These are phyloP conservation scores for Phymastichus coffea DNA, from an alignment of 1,140 invertebrate genomes.

Conservation along the genomic window DNA sequence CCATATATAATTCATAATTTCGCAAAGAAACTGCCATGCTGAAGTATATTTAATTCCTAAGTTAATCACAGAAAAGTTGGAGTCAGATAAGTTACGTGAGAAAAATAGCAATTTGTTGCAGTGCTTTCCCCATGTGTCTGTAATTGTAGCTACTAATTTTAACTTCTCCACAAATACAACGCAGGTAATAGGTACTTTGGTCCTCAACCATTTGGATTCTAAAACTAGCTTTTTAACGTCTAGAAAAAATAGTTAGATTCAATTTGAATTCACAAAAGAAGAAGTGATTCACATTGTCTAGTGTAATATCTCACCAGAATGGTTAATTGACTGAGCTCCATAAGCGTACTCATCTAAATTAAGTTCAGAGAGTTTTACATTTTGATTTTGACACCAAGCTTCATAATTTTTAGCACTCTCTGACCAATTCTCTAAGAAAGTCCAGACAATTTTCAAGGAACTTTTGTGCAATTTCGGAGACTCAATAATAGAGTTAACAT, in stretches of 20 bases:
- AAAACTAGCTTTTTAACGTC: constrained; percentile 18
- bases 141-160: constrained; percentile 40
- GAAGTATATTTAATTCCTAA: constrained; percentile 45
- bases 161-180: constrained; percentile 48
- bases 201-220: constrained; percentile 47
- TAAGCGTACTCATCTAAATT: constrained; percentile 45
- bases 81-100: constrained; percentile 31
- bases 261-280: background rate
- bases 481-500: constrained; percentile 11
- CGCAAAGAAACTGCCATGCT: constrained; percentile 55
- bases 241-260: constrained; percentile 12
- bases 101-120: constrained; percentile 52
- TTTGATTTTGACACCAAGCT: constrained; percentile 38
- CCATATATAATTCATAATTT: constrained; percentile 48
- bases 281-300: background rate
- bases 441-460: constrained; percentile 4
- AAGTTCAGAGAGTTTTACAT: constrained; percentile 28
- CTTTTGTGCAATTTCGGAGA: constrained; percentile 7
- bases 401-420: constrained; percentile 32
- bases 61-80: constrained; percentile 38
- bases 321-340: constrained; percentile 15
- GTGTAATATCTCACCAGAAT: background rate
- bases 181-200: constrained; percentile 46
- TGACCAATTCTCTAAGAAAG: constrained; percentile 3
- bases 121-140: constrained; percentile 46